A percentile compares a stretch with the other conserved stretches of the same genome.
Evolutionary conservation across 2,113 vertebrate species (phyloP).

Genomic region (Perca fluviatilis): DNA sequence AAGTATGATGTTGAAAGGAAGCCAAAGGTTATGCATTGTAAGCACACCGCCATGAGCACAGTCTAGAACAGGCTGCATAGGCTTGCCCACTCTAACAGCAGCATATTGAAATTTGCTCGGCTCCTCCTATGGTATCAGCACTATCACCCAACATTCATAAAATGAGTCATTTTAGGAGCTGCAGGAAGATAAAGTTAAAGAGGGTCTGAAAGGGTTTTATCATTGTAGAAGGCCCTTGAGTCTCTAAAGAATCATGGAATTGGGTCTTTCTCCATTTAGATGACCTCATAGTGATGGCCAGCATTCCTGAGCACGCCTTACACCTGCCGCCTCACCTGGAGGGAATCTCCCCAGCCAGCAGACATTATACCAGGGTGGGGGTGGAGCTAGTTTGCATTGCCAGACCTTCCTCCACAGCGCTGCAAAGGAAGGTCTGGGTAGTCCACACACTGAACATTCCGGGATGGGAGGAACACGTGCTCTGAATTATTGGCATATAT

Average conservation of each 20-base stretch:
- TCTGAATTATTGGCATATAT: no score
- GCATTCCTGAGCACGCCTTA: conserved; percentile 27
- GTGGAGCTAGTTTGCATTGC: not conserved
- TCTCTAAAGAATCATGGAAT: not conserved
- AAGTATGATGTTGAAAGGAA: not conserved
- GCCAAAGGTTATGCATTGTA: not conserved
- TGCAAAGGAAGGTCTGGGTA: no score
- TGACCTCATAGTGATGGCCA: conserved; percentile 4
- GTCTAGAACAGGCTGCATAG: not conserved
- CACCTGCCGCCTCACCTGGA: conserved; percentile 28
- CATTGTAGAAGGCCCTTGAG: not conserved
- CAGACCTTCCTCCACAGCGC: no score
- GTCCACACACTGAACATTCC: no score
- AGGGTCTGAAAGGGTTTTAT: not conserved
- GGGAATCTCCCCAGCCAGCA: conserved; percentile 21
- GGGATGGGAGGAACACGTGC: no score
- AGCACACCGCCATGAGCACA: not conserved
- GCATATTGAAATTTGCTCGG: not conserved
- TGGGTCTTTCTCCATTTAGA: conserved; percentile 1
- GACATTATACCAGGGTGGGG: conserved; percentile 21
- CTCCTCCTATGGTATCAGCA: not conserved
- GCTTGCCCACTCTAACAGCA: not conserved
- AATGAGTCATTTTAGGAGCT: not conserved
- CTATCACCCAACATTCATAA: not conserved
- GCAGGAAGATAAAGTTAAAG: not conserved